These are phyloP conservation scores for Hafferia zeledoni DNA, from an alignment of 2,797 vertebrate species.

Conservation along the genomic window DNA sequence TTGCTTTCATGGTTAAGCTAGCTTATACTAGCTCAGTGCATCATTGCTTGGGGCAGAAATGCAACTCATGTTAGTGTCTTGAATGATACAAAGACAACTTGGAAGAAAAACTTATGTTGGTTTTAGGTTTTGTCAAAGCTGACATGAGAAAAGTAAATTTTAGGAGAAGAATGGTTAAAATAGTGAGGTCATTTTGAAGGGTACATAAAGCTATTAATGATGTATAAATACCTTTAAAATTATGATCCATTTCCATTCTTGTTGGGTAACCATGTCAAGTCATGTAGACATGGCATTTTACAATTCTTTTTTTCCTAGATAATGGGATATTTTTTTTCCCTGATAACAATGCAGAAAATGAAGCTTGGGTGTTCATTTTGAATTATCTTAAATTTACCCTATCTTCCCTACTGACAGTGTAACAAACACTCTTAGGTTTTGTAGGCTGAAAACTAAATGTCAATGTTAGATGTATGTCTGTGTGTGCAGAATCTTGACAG, in stretches of 20 bases:
- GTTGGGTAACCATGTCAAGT: not conserved
- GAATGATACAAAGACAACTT: not conserved
- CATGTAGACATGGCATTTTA: not conserved
- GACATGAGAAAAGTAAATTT: not conserved
- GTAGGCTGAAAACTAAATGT: constrained; percentile 30
- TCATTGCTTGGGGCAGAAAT: not conserved
- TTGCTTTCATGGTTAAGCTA: not conserved
- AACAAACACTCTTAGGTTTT: not conserved
- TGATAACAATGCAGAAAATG: not conserved
- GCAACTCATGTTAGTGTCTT: not conserved
- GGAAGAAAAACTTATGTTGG: not conserved
- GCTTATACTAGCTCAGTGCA: not conserved
- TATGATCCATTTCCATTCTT: not conserved
- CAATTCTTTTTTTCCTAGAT: not conserved
- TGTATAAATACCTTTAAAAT: not conserved
- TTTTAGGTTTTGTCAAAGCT: not conserved
- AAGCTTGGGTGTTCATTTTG: not conserved
- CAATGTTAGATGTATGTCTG: not conserved
- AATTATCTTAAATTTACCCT: not conserved
- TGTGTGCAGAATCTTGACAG: constrained; percentile 45
- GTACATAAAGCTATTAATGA: not conserved
- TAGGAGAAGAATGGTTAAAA: not conserved
- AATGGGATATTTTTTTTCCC: not conserved
- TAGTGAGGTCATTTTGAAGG: not conserved
- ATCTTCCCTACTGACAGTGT: not conserved